Base-by-base conservation (phyloP, 2,113 vertebrate species). In the Megaleporinus macrocephalus region DNA sequence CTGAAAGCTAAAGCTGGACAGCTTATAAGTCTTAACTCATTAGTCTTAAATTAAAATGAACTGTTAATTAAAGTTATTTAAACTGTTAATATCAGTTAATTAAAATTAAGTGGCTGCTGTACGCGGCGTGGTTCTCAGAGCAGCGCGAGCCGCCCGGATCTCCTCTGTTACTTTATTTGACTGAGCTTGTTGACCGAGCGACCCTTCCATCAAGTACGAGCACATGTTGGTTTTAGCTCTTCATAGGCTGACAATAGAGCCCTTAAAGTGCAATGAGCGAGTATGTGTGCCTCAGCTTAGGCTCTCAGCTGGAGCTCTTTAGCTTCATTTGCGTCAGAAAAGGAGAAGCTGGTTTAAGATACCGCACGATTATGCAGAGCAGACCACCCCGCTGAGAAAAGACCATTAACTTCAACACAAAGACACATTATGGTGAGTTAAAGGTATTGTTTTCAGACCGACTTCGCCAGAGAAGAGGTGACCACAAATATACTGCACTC, bases 321-420 rank as follows among this genome's bases (percentile, higher is more conserved):
- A 85, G 77, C 81, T 79, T 84, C 76, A 85, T 86, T 87, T 83
- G 80, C 62, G 30, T 86, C 49, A 73, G 61, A 87, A 86, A 76
- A 26, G 57, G 59, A 55, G 62, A 77, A 78, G 44, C 75, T 62
- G 73, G 76, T 49, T 73, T 81, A 33, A 84, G 80, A 85, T 84
- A 81, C 66, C 71, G 44, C 61, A 49, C 57, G 62, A 86, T 85
- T 83, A 85, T 87, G 36, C 81, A 44, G 62, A 36, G 77, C 70
- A 66, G 51, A 83, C 55, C n/a, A 24, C 70, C 47, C 27, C 26
- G 44, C 36, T 74, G 73, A 76, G 33, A 69, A 81, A 59, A 70
- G 16, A 53, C 63, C 78, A 70, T 86, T 74, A 78, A 80, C 51
- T 47, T 14, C 65, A 74, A 49, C 27, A 36, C 41, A 12, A 27